phyloP scores from a whole-genome alignment of 2,797 vertebrate species.

The Kryptopterus vitreolus region DNA sequence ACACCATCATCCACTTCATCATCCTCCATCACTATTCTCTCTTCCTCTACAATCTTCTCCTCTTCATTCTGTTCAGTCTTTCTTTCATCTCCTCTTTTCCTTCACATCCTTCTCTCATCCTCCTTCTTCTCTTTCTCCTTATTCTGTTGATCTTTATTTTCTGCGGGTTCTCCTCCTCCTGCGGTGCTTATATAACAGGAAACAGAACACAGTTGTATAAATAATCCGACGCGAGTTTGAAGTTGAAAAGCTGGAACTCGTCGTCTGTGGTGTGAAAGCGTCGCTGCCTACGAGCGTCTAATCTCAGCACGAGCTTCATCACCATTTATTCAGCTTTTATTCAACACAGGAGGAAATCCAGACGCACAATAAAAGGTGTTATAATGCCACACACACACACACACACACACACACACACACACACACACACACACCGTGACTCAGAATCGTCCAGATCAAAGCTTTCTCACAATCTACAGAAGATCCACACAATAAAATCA shows the following conservation, averaged over 20 bases:
- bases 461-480: neutral
- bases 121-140: too few relatives aligned
- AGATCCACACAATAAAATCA: too few relatives aligned
- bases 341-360: neutral
- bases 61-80: too few relatives aligned
- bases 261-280: neutral
- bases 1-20: constrained; percentile 8
- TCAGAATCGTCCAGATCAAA: neutral
- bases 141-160: too few relatives aligned
- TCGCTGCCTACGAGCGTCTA: neutral
- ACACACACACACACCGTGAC: too few relatives aligned
- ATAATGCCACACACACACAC: neutral
- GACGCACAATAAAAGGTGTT: neutral
- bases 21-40: neutral
- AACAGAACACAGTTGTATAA: constrained; percentile 1
- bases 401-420: too few relatives aligned
- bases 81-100: too few relatives aligned
- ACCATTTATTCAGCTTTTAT: neutral
- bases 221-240: neutral
- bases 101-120: too few relatives aligned
- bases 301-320: neutral
- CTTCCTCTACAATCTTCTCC: too few relatives aligned
- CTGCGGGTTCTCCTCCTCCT: too few relatives aligned
- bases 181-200: constrained; percentile 9
- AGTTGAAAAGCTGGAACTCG: neutral